These are phyloP conservation scores for Nomada fabriciana DNA, from an alignment of 2,888 invertebrate genomes.

Conservation along the genomic window DNA sequence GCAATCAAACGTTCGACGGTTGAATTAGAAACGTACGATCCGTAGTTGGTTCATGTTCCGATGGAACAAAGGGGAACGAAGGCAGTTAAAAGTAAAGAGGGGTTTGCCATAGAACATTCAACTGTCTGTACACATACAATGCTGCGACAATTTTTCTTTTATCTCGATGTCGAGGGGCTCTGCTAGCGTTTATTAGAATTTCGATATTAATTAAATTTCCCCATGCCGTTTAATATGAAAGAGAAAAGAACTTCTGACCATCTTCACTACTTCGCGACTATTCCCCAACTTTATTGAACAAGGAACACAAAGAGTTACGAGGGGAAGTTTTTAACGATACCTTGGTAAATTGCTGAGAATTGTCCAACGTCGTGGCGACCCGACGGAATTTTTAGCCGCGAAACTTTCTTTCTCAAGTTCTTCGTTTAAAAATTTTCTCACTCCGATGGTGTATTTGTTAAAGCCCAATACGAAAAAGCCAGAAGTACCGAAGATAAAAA, in stretches of 20 bases:
- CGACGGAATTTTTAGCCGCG: neutral
- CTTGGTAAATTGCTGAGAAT: neutral
- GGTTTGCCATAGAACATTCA: neutral
- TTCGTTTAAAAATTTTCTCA: neutral
- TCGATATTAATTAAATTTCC: neutral
- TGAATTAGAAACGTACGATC: constrained; percentile 41
- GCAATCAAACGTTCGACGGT: constrained; percentile 40
- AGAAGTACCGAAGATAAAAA: no score
- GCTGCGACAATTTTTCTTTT: neutral
- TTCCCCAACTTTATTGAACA: neutral
- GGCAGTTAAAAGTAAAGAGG: constrained; percentile 10
- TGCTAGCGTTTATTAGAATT: neutral
- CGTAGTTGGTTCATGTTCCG: constrained; percentile 25
- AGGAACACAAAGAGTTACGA: neutral
- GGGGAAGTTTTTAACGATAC: constrained; percentile 18
- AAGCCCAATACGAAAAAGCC: neutral
- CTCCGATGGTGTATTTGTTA: neutral
- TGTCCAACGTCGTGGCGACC: neutral
- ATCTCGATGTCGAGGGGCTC: no score
- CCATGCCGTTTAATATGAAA: neutral
- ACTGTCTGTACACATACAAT: neutral
- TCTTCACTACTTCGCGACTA: neutral
- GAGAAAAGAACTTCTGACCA: neutral
- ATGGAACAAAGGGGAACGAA: constrained; percentile 27
- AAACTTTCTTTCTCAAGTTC: constrained; percentile 14